Percentiles rank a stretch among this genome's conserved stretches.
These are phyloP conservation scores for Choristoneura fumiferana DNA, from an alignment of 1,140 invertebrate species.

Conservation along the genomic window DNA sequence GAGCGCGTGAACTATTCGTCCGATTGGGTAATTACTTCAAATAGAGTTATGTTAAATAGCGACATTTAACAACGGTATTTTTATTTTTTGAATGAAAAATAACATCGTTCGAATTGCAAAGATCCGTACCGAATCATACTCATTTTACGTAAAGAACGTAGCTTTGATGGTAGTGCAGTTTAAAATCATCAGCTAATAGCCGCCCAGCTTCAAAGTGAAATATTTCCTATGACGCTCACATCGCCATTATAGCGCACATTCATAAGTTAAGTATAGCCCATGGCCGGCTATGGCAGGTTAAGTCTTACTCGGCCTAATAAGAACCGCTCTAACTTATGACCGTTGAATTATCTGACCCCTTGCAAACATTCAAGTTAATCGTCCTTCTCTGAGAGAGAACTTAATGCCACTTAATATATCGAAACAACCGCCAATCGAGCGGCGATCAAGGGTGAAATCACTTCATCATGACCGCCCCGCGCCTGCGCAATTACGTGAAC, in stretches of 20 bases:
- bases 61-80: no score
- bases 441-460: slow-evolving; percentile 47
- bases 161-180: no score
- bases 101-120: no score
- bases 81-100: no score
- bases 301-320: slow-evolving; percentile 20
- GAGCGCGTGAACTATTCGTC: no score
- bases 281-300: slow-evolving; percentile 7
- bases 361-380: slow-evolving; percentile 40
- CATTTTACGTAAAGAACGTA: no score
- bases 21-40: no score
- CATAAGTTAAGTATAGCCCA: slow-evolving; percentile 13
- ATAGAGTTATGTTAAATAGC: no score
- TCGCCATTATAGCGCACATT: slow-evolving; percentile 5
- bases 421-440: slow-evolving; percentile 35
- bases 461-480: slow-evolving; percentile 42
- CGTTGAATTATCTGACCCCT: slow-evolving; percentile 41
- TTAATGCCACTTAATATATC: slow-evolving; percentile 46
- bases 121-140: no score
- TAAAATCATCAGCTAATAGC: no score
- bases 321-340: slow-evolving; percentile 23
- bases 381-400: slow-evolving; percentile 32
- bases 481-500: slow-evolving; percentile 39
- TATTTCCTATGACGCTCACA: slow-evolving; percentile 17
- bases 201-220: slow-evolving; percentile 6